Base-by-base conservation (phyloP, 1,140 invertebrate genomes). In the Brachionus rotundiformis region DNA sequence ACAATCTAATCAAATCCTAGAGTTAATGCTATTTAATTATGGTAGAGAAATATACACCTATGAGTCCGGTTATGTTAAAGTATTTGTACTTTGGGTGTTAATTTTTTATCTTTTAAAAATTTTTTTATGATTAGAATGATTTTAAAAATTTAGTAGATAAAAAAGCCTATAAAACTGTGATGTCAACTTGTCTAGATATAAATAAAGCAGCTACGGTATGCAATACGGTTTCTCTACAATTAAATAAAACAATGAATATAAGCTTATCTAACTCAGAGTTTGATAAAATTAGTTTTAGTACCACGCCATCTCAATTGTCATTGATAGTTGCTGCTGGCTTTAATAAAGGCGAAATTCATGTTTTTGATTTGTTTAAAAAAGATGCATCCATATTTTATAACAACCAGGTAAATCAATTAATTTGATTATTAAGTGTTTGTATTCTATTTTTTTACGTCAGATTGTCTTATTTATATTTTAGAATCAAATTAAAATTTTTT, bases 251-350 rank as follows among this genome's bases (percentile, higher is more conserved):
- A 73, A 29, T 27, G 27, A 39, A 54, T 19, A 27, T 39, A 10
- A 79, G 31, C 31, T 68, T 68, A n/a, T 68, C 63, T n/a, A 59
- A 29, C 59, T 59, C 47, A 19, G 76, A 54, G 39, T 63, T 44
- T 73, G 39, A 79, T 36, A 33, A 25, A 27, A 27, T 54, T 10
- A 79, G 7, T 41, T 63, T 79, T 63, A 59, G 36, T 31, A 36
- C 47, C 8, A 11, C 44, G 11, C 29, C 76, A 36, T 63, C 47
- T 10, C 44, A 59, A 54, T 36, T 79, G 31, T 79, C 76, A 16
- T 13, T 79, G n/a, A 79, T 79, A n/a, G 76, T 79, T 19, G 76
- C 76, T n/a, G 76, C 76, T 13, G 76, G 76, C 16, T 79, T 79
- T 59, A 63, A 54, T 63, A 79, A 79, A 59, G 76, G 76, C 27